phyloP scores from a whole-genome alignment of 2,113 vertebrate genomes.

The Neofelis nebulosa region DNA sequence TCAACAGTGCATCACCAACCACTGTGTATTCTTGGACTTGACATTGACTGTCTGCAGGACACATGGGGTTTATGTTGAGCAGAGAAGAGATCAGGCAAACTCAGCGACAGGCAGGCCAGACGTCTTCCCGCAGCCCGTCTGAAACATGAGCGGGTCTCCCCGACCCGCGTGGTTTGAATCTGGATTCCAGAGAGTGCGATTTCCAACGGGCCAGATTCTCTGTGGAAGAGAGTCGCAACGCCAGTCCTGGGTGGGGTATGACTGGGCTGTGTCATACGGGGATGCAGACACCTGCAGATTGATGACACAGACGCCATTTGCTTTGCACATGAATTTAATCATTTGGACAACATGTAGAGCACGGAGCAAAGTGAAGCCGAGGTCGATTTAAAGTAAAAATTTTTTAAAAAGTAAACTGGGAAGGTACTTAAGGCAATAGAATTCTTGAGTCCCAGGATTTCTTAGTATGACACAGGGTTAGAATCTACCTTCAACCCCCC shows the following conservation, averaged over 20 bases:
- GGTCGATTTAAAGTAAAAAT: neutral
- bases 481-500: too few species aligned
- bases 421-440: neutral
- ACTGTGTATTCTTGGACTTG: neutral
- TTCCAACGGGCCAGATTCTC: neutral
- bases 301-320: neutral
- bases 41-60: neutral
- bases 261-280: neutral
- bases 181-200: neutral
- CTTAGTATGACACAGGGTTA: neutral
- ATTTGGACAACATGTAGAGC: neutral
- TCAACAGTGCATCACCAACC: neutral
- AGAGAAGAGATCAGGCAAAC: neutral
- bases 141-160: neutral
- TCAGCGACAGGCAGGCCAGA: neutral
- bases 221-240: neutral
- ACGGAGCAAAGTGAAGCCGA: neutral
- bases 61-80: neutral
- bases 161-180: neutral
- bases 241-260: neutral
- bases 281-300: neutral
- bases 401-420: neutral
- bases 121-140: accelerated
- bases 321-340: neutral
- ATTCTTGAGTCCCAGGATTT: neutral